Evolutionary conservation across 2,113 vertebrate species (phyloP).

Genomic region (Oxygymnocypris stewartii): DNA sequence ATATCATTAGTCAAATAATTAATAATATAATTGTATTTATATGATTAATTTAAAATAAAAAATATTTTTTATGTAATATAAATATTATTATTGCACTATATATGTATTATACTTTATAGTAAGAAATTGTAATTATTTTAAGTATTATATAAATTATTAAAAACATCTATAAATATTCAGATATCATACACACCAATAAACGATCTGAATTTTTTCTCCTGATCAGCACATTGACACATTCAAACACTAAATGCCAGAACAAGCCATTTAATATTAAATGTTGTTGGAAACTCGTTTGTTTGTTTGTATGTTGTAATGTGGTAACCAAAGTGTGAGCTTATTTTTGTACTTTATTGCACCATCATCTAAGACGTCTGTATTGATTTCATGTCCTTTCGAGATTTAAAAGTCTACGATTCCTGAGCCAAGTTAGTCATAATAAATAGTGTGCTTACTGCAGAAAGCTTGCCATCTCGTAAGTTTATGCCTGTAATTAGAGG

Average conservation of each 20-base stretch:
- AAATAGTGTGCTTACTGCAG: slow-evolving; percentile 11
- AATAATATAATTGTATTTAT: no score
- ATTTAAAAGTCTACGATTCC: background rate
- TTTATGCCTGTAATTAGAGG: slow-evolving; percentile 56
- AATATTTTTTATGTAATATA: no score
- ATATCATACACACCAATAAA: no score
- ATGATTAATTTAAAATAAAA: no score
- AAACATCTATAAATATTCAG: no score
- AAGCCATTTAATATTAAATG: background rate
- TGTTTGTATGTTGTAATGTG: background rate
- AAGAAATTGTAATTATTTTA: no score
- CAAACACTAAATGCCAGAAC: background rate
- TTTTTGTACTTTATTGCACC: background rate
- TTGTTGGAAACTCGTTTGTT: background rate
- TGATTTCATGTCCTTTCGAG: background rate
- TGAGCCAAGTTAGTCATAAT: background rate
- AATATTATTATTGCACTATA: no score
- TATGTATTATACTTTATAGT: no score
- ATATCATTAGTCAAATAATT: no score
- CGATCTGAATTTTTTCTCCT: no score
- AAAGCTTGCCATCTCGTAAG: slow-evolving; percentile 9
- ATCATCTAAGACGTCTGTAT: slow-evolving; percentile 11
- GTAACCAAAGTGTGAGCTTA: background rate
- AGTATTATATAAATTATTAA: no score
- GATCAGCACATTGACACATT: no score